Evolutionary conservation across 2,888 invertebrate genomes (phyloP).

Genomic region (Sialis lutaria): DNA sequence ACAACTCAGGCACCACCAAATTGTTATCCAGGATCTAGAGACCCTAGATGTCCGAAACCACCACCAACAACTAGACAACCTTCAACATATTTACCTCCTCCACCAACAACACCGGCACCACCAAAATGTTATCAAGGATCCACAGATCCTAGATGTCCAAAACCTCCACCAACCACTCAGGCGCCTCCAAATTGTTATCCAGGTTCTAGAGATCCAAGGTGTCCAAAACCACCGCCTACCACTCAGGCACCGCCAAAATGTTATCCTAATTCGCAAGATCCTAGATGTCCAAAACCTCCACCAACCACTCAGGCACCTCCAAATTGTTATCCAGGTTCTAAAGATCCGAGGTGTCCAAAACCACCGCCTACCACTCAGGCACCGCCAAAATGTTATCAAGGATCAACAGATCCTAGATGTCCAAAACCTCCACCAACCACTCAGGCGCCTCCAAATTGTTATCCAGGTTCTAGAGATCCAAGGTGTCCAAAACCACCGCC

Average conservation of each 20-base stretch:
- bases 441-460: conserved; percentile 13
- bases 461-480: conserved; percentile 16
- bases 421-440: conserved; percentile 18
- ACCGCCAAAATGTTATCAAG: conserved; percentile 18
- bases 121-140: conserved; percentile 15
- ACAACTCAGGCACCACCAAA: conserved; percentile 13
- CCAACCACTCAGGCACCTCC: too few species aligned
- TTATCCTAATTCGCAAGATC: not conserved
- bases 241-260: conserved; percentile 10
- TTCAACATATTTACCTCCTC: conserved; percentile 16
- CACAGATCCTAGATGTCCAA: conserved; percentile 10
- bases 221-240: conserved; percentile 15
- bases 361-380: conserved; percentile 13
- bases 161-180: conserved; percentile 8
- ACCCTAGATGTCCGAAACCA: conserved; percentile 17
- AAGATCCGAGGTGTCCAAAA: too few species aligned
- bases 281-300: too few species aligned
- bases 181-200: conserved; percentile 1
- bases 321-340: too few species aligned
- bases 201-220: conserved; percentile 14
- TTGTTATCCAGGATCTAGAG: conserved; percentile 21
- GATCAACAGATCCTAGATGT: conserved; percentile 19
- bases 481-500: conserved; percentile 16
- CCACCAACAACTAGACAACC: conserved; percentile 13
- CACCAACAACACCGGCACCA: conserved; percentile 11